A percentile compares a stretch with the other conserved stretches of the same genome.
Conservation (phyloP, 2,797 vertebrate genomes). For the Anguilla pacifica region DNA sequence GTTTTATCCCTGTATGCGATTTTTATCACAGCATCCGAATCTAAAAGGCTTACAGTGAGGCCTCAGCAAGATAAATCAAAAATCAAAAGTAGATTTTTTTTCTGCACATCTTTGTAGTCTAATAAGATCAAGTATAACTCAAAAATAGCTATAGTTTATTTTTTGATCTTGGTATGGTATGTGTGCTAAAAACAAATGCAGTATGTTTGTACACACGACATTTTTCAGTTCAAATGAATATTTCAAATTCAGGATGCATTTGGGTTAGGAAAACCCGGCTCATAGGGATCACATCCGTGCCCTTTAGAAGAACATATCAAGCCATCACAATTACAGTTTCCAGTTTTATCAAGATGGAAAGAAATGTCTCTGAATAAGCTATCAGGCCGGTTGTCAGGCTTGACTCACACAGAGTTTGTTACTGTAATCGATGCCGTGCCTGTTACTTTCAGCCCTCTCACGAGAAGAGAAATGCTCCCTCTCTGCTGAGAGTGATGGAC, state of each 20-base stretch:
- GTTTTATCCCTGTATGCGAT: neutral
- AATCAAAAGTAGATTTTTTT: neutral
- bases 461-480: neutral
- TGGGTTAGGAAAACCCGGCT: neutral
- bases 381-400: neutral
- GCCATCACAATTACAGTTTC: neutral
- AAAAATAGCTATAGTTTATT: neutral
- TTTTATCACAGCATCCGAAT: too few species aligned
- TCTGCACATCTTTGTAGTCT: neutral
- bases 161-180: neutral
- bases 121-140: neutral
- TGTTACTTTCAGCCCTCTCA: neutral
- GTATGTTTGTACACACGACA: neutral
- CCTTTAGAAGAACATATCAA: neutral
- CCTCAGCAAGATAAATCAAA: neutral
- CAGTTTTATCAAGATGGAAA: neutral
- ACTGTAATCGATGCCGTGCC: neutral
- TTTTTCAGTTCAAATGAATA: neutral
- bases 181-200: neutral
- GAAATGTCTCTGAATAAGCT: neutral
- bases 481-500: neutral
- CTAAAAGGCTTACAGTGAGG: neutral
- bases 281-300: neutral
- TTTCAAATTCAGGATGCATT: neutral
- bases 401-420: neutral